These are phyloP conservation scores for Aphodius sticticus DNA, from an alignment of 2,888 invertebrate genomes.

Conservation along the genomic window DNA sequence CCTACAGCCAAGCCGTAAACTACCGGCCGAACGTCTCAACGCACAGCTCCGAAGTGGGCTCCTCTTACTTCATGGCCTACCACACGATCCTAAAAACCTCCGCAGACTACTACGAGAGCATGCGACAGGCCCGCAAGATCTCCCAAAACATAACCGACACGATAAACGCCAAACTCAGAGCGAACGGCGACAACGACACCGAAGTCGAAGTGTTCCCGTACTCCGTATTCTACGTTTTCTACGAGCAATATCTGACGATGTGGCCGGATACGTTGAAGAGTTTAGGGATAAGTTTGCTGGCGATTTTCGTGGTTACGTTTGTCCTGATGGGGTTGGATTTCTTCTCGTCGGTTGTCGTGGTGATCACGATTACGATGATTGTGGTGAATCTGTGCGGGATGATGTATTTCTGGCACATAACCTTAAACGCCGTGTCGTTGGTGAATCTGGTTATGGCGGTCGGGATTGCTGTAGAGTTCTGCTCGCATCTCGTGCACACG, in stretches of 20 bases:
- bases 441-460: constrained; percentile 98
- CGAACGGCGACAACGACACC: constrained; percentile 41
- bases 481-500: constrained; percentile 94
- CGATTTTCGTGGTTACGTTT: constrained; percentile 95
- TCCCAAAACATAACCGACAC: constrained; percentile 83
- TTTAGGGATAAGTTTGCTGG: constrained; percentile 85
- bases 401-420: constrained; percentile 97
- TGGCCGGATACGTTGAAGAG: constrained; percentile 90
- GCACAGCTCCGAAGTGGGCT: constrained; percentile 66
- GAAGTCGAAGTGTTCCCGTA: constrained; percentile 77
- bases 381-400: constrained; percentile 90
- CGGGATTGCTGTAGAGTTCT: constrained; percentile 98
- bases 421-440: constrained; percentile 94
- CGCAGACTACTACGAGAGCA: constrained; percentile 87
- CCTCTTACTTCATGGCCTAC: constrained; percentile 94
- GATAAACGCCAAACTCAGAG: constrained; percentile 67
- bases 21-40: constrained; percentile 59
- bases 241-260: constrained; percentile 98
- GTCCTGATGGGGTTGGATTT: constrained; percentile 93
- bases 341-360: constrained; percentile 86
- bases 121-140: constrained; percentile 83
- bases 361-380: constrained; percentile 93
- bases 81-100: constrained; percentile 92
- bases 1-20: constrained; percentile 79
- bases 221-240: constrained; percentile 97